Evolutionary conservation across 2,888 invertebrate genomes (phyloP), one percentile per base, ranked within the genome.

Genomic region (Drosophila mercatorum): DNA sequence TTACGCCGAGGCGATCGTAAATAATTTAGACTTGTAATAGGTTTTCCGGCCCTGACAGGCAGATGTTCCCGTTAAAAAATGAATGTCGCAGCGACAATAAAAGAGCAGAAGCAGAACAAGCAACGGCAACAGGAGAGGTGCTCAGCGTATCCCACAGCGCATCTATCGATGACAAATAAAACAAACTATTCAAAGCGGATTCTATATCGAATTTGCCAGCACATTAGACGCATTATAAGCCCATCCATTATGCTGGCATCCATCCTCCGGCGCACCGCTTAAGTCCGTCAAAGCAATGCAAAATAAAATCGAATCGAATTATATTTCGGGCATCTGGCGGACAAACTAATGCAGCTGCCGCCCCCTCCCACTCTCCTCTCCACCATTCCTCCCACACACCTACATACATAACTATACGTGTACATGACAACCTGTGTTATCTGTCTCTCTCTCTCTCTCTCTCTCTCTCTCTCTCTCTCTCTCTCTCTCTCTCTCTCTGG

Each of bases 231-330:
- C 69, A 73, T 73, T 81, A 78, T 72, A 41, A 58, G 55, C 7
- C 46, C 40, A 46, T 72, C 46, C 17, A 14, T 36, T 31, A 41
- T 14, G 26, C 59, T 6, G 57, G 6, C 56, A 11, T 11, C 36
- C 56, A 11, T 11, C 41, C 36, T 49, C n/a, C 46, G 63, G 68
- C 57, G 61, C 47, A 67, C 62, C 76, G 73, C 68, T 64, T 68
- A 76, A 85, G 82, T 77, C 80, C 75, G 65, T 85, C 89, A 85
- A 89, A 89, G 84, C 88, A 85, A 85, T 88, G 83, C 88, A 88
- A 36, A 85, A 89, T 88, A 80, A 85, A 85, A 89, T 82, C 80
- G 88, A 88, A 89, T 82, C 86, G 80, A 85, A 84, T 88, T 84
- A 85, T 89, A 77, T 82, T 76, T 70, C 58, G 67, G 61, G 44